These are phyloP conservation scores for Chanos chanos DNA, from an alignment of 2,797 vertebrate species.

Conservation along the genomic window DNA sequence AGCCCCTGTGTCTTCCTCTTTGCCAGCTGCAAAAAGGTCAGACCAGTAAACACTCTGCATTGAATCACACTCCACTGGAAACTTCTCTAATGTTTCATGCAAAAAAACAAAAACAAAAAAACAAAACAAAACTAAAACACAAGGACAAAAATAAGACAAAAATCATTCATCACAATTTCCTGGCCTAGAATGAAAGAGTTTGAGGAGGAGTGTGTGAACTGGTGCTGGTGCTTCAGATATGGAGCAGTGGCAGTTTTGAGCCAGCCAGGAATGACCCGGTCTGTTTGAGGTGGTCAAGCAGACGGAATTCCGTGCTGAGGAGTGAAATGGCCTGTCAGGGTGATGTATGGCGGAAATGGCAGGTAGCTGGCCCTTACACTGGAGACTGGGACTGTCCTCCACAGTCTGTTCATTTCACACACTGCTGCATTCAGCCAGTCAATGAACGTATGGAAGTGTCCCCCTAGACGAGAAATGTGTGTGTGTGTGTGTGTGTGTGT, in stretches of 20 bases:
- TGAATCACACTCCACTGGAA: conserved; percentile 54
- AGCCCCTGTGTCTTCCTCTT: conserved; percentile 54
- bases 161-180: conserved; percentile 58
- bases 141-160: background rate
- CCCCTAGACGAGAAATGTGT: too few species aligned
- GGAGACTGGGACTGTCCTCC: too few species aligned
- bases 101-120: background rate
- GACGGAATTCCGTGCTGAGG: conserved; percentile 60
- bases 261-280: conserved; percentile 42
- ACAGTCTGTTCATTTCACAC: background rate
- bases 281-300: conserved; percentile 60
- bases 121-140: conserved; percentile 19
- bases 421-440: too few species aligned
- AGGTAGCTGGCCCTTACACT: background rate
- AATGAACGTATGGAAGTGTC: too few species aligned
- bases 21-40: conserved; percentile 60
- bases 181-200: background rate
- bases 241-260: conserved; percentile 38
- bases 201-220: background rate
- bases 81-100: conserved; percentile 41
- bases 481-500: too few species aligned
- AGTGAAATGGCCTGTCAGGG: conserved; percentile 61
- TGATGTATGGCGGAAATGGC: conserved; percentile 56
- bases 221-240: background rate
- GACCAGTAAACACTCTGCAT: conserved; percentile 29